phyloP scores from a whole-genome alignment of 2,888 invertebrate species.

The Balanococcus diminutus region DNA sequence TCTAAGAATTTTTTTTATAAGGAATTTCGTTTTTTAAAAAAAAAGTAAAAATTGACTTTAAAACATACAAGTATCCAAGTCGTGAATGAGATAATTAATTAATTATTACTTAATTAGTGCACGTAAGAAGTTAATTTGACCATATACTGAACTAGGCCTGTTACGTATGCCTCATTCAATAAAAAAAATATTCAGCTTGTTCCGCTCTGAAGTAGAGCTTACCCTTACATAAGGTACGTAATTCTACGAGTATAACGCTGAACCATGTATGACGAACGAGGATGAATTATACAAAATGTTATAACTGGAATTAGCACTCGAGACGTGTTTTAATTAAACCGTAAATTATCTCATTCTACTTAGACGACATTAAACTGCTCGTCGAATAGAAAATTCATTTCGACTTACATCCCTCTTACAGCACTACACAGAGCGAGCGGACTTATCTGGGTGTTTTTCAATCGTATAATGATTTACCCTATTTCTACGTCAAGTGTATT shows the following conservation, averaged over 20 bases:
- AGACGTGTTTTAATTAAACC: conserved; percentile 31
- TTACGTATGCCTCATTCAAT: too few relatives aligned
- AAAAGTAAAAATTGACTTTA: too few relatives aligned
- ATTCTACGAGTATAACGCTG: not conserved
- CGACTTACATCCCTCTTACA: not conserved
- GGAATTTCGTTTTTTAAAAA: too few relatives aligned
- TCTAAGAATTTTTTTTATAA: too few relatives aligned
- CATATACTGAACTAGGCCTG: too few relatives aligned
- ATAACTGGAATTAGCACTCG: conserved; percentile 16
- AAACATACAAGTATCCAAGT: too few relatives aligned
- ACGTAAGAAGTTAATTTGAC: too few relatives aligned
- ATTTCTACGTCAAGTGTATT: not conserved
- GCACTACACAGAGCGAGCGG: not conserved
- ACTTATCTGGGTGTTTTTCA: not conserved
- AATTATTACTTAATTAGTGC: too few relatives aligned
- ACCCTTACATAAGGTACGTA: too few relatives aligned
- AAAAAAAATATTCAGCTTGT: too few relatives aligned
- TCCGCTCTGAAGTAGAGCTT: too few relatives aligned
- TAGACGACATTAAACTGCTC: not conserved
- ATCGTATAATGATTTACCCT: conserved; percentile 2
- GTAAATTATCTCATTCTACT: conserved; percentile 22
- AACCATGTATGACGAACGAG: not conserved
- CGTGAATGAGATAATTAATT: too few relatives aligned
- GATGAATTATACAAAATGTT: conserved; percentile 9
- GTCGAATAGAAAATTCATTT: conserved; percentile 23